Conservation (phyloP, 2,888 invertebrate genomes). For the Ctena decussata region DNA sequence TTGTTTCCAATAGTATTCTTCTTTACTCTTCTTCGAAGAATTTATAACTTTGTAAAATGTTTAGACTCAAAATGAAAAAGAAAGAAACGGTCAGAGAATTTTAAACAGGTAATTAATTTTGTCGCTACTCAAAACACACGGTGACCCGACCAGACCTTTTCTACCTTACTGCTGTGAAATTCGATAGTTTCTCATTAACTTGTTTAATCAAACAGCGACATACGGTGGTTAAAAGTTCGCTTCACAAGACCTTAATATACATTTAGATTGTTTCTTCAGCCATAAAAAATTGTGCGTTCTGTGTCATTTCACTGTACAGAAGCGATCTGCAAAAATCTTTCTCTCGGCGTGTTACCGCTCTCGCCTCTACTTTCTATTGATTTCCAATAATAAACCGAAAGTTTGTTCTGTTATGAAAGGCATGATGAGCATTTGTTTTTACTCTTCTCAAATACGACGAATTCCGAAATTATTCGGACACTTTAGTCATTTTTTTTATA, state of each 20-base stretch:
- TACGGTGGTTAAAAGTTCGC: neutral
- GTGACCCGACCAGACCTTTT: constrained; percentile 1
- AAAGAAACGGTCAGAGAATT: neutral
- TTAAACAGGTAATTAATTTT: neutral
- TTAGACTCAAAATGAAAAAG: too few relatives aligned
- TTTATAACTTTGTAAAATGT: too few relatives aligned
- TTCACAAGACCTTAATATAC: neutral
- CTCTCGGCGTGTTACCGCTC: too few relatives aligned
- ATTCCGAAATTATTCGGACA: too few relatives aligned
- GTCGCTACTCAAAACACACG: neutral
- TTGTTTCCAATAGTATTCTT: too few relatives aligned
- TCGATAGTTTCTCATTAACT: constrained; percentile 16
- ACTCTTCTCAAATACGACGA: neutral
- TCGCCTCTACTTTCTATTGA: neutral
- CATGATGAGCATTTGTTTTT: neutral
- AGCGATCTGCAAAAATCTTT: neutral
- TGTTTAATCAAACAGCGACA: neutral
- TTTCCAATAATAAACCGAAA: neutral
- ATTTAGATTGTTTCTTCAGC: neutral
- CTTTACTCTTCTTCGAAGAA: too few relatives aligned
- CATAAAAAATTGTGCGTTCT: neutral
- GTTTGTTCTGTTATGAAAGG: neutral
- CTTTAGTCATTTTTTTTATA: too few relatives aligned
- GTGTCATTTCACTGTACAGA: neutral
- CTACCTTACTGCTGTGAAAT: constrained; percentile 13